Base-by-base conservation (phyloP, 1,140 invertebrate genomes). In the Penaeus indicus region DNA sequence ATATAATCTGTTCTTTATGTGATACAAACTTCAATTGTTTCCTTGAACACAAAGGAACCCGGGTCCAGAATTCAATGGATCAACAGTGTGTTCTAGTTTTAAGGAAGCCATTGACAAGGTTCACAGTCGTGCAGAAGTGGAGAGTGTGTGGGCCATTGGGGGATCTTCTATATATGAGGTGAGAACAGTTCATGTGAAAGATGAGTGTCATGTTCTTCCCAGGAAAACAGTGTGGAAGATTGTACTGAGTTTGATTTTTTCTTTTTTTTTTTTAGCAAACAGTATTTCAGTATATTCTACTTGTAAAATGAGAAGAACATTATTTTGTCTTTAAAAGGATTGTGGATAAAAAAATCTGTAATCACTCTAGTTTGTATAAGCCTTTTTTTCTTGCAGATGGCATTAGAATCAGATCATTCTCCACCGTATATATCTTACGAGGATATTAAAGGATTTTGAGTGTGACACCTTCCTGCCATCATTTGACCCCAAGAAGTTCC, bases 391-490 rank as follows among this genome's bases (percentile, higher is more conserved):
- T 89, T 94, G 89, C 91, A 97, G 95, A 95, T 95, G 86, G 95
- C 96, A 7, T 95, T 98, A 93, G 93, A 94, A 25, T 96, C 96
- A 3, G 92, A 94, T 0, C 93, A 95, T 90, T n/a, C 96, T 96
- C 90, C 94, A 96, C 91, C 94, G 96, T 86, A 94, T 99, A n/a
- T 98, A 98, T 92, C 92, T 98, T 22, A 99, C 97, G 0, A 94
- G 95, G 92, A 95, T 99, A n/a, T 94, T 95, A 84, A 95, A 95
- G 75, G 91, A 95, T 13, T 98, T 96, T 92, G 95, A 97, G 8
- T 98, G 97, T 92, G 97, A 99, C 92, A 96, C 96, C 10, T 98
- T 97, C 92, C 97, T 98, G 87, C 97, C 97, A 1, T 90, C 93
- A n/a, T 94, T 98, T 78, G 94, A 94, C 87, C 87, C 94, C 32